Conservation (phyloP, 1,140 invertebrate species). For the Papilio polyxenes region DNA sequence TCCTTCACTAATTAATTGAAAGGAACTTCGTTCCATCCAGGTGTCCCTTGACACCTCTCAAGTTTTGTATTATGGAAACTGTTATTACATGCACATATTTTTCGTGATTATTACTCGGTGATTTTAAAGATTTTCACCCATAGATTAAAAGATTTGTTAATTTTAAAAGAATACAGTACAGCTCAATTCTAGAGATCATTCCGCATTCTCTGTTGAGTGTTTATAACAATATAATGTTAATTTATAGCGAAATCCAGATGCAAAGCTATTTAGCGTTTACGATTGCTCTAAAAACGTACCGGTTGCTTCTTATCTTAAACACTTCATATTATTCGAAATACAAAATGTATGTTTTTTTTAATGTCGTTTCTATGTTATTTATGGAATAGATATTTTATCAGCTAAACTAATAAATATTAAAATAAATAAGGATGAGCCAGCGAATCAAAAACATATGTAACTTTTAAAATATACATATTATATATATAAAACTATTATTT, state of each 20-base stretch:
- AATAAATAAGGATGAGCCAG: background rate
- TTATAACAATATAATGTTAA: conserved; percentile 7
- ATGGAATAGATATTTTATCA: background rate
- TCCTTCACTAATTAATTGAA: too few relatives aligned
- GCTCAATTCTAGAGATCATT: background rate
- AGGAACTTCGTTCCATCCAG: too few relatives aligned
- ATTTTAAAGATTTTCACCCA: background rate
- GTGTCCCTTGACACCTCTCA: too few relatives aligned
- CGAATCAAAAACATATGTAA: too few relatives aligned
- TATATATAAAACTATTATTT: too few relatives aligned
- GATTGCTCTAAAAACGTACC: background rate
- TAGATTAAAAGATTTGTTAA: background rate
- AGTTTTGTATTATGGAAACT: too few relatives aligned
- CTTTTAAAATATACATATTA: too few relatives aligned
- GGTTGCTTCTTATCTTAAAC: conserved; percentile 20
- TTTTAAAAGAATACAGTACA: background rate
- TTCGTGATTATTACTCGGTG: background rate
- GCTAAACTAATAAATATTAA: background rate
- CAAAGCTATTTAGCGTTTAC: background rate
- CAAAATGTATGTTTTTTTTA: background rate
- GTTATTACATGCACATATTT: background rate
- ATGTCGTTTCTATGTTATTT: background rate
- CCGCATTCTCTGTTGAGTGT: conserved; percentile 5
- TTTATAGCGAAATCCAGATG: background rate
- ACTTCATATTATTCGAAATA: background rate